Evolutionary conservation across 2,797 vertebrate species (phyloP).

Genomic region (Caiman crocodilus): DNA sequence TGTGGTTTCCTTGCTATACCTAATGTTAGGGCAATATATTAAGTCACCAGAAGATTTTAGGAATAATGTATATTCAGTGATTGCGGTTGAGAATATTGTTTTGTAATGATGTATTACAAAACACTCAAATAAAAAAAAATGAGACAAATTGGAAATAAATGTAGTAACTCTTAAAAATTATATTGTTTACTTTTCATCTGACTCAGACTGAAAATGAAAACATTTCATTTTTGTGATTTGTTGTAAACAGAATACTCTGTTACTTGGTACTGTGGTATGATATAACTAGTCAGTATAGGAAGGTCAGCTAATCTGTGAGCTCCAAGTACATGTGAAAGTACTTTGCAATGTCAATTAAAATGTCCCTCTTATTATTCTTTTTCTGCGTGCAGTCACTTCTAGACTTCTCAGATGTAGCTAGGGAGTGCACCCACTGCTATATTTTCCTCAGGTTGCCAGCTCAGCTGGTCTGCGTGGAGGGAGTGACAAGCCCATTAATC

Average conservation of each 20-base stretch:
- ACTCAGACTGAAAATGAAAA: not conserved
- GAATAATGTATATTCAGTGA: not conserved
- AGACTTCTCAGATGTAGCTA: not conserved
- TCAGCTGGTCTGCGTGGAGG: not conserved
- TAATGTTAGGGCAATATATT: not conserved
- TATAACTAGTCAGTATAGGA: not conserved
- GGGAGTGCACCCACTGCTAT: not conserved
- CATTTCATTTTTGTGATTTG: conserved; percentile 15
- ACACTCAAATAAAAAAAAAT: not conserved
- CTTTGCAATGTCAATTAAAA: not conserved
- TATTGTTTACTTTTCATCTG: not conserved
- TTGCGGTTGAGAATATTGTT: not conserved
- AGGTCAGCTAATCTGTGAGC: not conserved
- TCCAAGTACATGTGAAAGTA: not conserved
- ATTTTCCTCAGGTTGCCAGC: conserved; percentile 8
- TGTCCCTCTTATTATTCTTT: not conserved
- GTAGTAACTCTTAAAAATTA: not conserved
- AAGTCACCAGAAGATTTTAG: not conserved
- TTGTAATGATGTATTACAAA: fast-evolving
- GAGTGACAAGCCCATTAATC: not conserved
- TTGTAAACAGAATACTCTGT: not conserved
- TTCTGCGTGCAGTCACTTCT: not conserved
- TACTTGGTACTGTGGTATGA: conserved; percentile 11
- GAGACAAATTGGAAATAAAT: not conserved
- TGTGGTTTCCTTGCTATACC: not conserved